These are phyloP conservation scores for Epistrophe grossulariae DNA, from an alignment of 2,888 invertebrate species.

Conservation along the genomic window DNA sequence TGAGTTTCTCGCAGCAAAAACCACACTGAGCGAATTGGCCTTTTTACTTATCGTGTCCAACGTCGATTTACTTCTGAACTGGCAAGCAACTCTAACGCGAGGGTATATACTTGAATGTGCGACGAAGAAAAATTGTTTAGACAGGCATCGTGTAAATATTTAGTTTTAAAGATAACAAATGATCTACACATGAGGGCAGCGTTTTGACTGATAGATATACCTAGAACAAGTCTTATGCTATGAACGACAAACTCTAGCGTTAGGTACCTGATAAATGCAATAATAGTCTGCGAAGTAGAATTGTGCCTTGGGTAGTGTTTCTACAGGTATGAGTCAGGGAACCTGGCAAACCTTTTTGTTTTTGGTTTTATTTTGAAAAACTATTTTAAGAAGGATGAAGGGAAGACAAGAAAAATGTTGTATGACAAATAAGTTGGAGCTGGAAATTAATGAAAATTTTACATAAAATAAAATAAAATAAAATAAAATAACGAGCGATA, in stretches of 20 bases:
- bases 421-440: too few relatives aligned
- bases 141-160: conserved; percentile 57
- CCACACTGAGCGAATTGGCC: conserved; percentile 23
- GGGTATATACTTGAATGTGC: conserved; percentile 42
- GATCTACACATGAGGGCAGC: conserved; percentile 32
- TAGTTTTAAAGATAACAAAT: conserved; percentile 62
- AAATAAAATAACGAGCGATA: too few relatives aligned
- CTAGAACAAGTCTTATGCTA: neutral
- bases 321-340: too few relatives aligned
- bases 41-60: conserved; percentile 58
- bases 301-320: neutral
- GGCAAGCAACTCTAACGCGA: conserved; percentile 21
- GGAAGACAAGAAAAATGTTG: too few relatives aligned
- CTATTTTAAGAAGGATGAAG: too few relatives aligned
- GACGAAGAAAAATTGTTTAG: conserved; percentile 8
- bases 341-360: too few relatives aligned
- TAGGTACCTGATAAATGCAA: conserved; percentile 29
- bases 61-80: conserved; percentile 39
- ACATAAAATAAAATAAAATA: too few relatives aligned
- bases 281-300: neutral
- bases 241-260: conserved; percentile 9
- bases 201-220: neutral
- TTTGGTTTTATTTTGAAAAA: too few relatives aligned
- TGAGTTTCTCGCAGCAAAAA: conserved; percentile 16
- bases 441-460: too few relatives aligned